Base-by-base conservation (phyloP, 2,888 invertebrate genomes). In the Hypsopygia costalis region DNA sequence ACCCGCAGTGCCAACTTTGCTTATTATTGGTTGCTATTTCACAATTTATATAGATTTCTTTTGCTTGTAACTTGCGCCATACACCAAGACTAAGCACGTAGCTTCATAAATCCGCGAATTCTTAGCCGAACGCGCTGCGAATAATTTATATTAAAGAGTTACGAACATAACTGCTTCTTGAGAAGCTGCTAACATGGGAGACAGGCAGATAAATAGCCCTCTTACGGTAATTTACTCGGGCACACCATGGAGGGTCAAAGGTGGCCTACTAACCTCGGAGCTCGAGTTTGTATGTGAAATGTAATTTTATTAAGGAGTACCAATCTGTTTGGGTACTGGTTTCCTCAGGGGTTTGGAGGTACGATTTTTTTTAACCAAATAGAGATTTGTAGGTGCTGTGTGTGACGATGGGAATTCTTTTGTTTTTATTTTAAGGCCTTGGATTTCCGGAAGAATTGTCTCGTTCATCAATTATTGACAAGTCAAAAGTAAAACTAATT, bases 71-170 rank as follows among this genome's bases (percentile, higher is more conserved):
- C 47, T 49, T 49, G 21, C 20, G 33, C 55, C 51, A 40, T 33
- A 30, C 16, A 22, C 40, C 11, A 38, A 46, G 50, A 48, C 51
- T 58, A 47, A 60, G 55, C 69, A 63, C 69, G 69, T 67, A 61
- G 50, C 51, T 62, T 58, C 62, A 69, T 69, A 72, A 72, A 69
- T 69, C 71, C 63, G 55, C 48, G 59, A 66, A 68, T 69, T 62
- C 63, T 60, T 62, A 34, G 41, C 38, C 27, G 52, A 46, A 68
- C 69, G 69, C 62, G 52, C 34, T n/a, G 11, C 36, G 72, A 72
- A 72, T 72, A 72, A 70, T 70, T 66, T 65, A 70, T 62, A 67
- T 59, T 55, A 58, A 56, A 59, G 58, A 62, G 61, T 57, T 58
- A 54, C 53, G 40, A 43, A 25, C 43, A 36, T 32, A 49, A 52